Evolutionary conservation across 2,888 invertebrate genomes (phyloP).

Genomic region (Amiota communis): DNA sequence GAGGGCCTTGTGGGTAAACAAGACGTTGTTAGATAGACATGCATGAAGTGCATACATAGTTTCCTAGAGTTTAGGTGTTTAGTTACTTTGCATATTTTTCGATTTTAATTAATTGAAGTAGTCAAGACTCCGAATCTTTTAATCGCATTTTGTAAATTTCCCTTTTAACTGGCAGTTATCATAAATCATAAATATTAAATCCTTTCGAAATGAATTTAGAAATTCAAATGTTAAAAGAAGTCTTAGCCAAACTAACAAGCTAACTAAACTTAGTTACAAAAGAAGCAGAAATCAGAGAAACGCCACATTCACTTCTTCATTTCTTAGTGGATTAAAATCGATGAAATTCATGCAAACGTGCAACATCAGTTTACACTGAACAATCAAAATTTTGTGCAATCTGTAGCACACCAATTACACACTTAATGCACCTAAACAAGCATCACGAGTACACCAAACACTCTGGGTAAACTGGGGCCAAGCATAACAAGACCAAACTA

Average conservation of each 20-base stretch:
- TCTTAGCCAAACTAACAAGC: neutral
- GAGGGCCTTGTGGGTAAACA: too few relatives aligned
- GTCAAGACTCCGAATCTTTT: neutral
- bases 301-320: too few relatives aligned
- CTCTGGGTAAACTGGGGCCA: neutral
- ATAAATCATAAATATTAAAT: too few relatives aligned
- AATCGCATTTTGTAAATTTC: too few relatives aligned
- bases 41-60: too few relatives aligned
- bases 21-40: too few relatives aligned
- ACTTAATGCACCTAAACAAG: slow-evolving; percentile 28
- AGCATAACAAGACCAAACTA: neutral
- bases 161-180: too few relatives aligned
- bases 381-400: neutral
- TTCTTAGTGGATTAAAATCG: neutral
- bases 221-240: too few relatives aligned
- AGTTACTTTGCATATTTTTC: slow-evolving; percentile 5
- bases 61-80: neutral
- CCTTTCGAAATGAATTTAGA: too few relatives aligned
- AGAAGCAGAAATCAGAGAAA: too few relatives aligned
- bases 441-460: neutral
- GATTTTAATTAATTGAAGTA: slow-evolving; percentile 1
- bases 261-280: neutral
- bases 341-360: slow-evolving; percentile 4
- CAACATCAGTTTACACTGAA: neutral
- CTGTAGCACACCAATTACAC: slow-evolving; percentile 24